These are phyloP conservation scores for Timema podura DNA, from an alignment of 2,888 invertebrate genomes.

Conservation along the genomic window DNA sequence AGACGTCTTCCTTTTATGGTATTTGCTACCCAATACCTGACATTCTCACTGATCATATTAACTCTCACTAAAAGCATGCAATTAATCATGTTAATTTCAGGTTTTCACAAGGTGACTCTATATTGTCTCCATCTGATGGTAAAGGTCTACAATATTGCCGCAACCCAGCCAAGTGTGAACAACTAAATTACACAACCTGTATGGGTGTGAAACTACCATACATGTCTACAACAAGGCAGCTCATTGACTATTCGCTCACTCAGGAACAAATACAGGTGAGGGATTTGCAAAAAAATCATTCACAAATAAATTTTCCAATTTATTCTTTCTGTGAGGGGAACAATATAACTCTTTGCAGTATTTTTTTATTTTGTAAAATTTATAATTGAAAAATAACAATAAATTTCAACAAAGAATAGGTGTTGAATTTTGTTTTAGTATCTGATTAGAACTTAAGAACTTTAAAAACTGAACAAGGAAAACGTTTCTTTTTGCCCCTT, in stretches of 20 bases:
- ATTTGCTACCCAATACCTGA: no score
- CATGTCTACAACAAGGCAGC: constrained; percentile 67
- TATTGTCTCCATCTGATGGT: constrained; percentile 18
- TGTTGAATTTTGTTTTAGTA: no score
- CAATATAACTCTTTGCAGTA: not conserved
- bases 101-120: constrained; percentile 13
- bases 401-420: no score
- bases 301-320: not conserved
- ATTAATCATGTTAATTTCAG: not conserved
- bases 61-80: no score
- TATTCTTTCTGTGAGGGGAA: not conserved
- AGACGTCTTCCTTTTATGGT: no score
- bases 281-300: constrained; percentile 18
- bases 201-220: constrained; percentile 78
- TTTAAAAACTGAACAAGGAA: no score
- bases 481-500: no score
- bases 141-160: constrained; percentile 49
- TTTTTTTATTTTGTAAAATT: not conserved
- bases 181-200: constrained; percentile 62
- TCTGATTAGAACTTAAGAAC: no score
- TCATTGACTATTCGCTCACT: constrained; percentile 64
- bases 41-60: no score
- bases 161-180: constrained; percentile 65
- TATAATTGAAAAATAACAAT: no score
- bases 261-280: constrained; percentile 56